phyloP scores from a whole-genome alignment of 2,888 invertebrate genomes.

The Scotopteryx bipunctaria region DNA sequence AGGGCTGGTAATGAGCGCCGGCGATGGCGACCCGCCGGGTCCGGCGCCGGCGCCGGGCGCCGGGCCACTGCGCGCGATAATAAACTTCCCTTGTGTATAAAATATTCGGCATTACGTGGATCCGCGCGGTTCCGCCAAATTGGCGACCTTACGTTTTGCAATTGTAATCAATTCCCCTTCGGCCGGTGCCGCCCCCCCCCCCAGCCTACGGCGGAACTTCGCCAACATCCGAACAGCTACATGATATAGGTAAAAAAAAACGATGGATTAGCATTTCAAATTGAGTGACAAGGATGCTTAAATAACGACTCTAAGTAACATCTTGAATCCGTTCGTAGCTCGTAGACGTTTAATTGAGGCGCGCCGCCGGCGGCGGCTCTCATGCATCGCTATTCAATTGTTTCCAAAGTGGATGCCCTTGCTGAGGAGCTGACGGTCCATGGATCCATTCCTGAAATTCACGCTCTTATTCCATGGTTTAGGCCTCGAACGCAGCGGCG shows the following conservation, averaged over 20 bases:
- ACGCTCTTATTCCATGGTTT: not conserved
- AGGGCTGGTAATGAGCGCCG: not conserved
- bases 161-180: slow-evolving; percentile 26
- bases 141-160: slow-evolving; percentile 32
- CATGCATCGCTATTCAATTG: too few relatives aligned
- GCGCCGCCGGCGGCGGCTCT: too few relatives aligned
- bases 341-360: too few relatives aligned
- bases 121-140: slow-evolving; percentile 17
- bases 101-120: slow-evolving; percentile 24
- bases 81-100: slow-evolving; percentile 27
- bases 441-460: not conserved
- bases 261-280: too few relatives aligned
- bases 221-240: too few relatives aligned
- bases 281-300: too few relatives aligned
- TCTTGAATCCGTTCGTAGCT: too few relatives aligned
- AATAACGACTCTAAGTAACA: too few relatives aligned
- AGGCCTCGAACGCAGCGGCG: too few relatives aligned
- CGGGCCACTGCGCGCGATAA: slow-evolving; percentile 18
- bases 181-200: not conserved
- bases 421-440: not conserved
- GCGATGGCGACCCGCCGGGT: not conserved
- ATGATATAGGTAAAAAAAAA: too few relatives aligned
- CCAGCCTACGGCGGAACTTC: too few relatives aligned
- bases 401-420: not conserved
- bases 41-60: too few relatives aligned